These are phyloP conservation scores for Catagonus wagneri DNA, from an alignment of 2,113 vertebrate species.

Conservation along the genomic window DNA sequence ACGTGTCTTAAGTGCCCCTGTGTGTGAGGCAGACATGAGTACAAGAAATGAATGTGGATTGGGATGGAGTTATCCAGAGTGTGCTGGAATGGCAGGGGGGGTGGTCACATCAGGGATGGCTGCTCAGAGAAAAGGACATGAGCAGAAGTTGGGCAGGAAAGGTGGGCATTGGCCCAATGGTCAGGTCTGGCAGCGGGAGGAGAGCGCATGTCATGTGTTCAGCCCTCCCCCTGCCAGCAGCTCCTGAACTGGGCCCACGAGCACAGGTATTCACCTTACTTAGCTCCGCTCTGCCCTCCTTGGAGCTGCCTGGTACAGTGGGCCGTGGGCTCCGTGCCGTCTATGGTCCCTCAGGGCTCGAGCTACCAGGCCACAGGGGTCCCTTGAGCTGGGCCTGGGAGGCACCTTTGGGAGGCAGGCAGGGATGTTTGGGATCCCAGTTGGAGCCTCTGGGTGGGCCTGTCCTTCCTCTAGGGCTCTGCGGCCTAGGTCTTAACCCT, in stretches of 20 bases:
- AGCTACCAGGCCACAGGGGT: no score
- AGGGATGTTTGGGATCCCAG: neutral
- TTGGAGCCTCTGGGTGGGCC: neutral
- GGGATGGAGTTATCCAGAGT: neutral
- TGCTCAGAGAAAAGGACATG: neutral
- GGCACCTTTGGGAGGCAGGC: no score
- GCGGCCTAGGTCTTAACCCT: neutral
- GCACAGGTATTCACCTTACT: neutral
- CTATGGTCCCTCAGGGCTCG: no score
- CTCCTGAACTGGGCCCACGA: neutral
- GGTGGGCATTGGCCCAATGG: neutral
- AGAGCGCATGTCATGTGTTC: neutral
- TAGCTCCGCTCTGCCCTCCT: neutral
- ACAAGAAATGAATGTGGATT: conserved; percentile 3
- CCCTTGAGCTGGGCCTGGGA: no score
- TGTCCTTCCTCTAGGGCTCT: neutral
- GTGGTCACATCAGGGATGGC: neutral
- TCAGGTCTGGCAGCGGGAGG: neutral
- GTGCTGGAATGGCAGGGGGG: neutral
- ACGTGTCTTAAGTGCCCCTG: neutral
- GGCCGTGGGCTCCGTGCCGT: neutral
- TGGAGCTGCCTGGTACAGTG: neutral
- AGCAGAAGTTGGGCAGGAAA: neutral
- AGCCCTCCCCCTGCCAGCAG: neutral
- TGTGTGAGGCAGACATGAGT: neutral